Base-by-base conservation (phyloP, 1,140 invertebrate genomes). In the Mactra quadrangularis region DNA sequence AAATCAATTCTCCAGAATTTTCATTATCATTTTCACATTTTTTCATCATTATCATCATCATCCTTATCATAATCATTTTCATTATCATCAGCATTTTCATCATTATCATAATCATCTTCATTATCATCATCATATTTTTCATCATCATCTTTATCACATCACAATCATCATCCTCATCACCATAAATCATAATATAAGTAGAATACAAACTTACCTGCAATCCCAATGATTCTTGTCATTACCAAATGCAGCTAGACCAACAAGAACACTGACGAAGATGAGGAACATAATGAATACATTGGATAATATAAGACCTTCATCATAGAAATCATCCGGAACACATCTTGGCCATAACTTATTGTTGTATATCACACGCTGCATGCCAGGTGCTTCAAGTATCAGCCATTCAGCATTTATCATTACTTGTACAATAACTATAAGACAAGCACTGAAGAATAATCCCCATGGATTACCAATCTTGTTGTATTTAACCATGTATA, bases 261-360 rank as follows among this genome's bases (percentile, higher is more conserved):
- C 90, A 27, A 93, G 79, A 4, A 93, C 86, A 15, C 90, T 92
- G 17, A 94, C 87, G 15, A 91, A 84, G 15, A 94, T 90, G 0
- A 94, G 90, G 19, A 94, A 87, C 91, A 94, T 93, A n/a, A 94
- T 89, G 77, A 94, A 94, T 6, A 93, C 87, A 7, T 94, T 88
- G 0, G 94, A 94, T 22, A 94, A 85, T 25, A 94, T 90, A 7
- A 94, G 90, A 35, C 93, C 92, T 38, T 91, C 88, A 86, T 94
- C 93, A 74, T 94, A 93, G 50, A 90, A 91, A 25, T 90, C 85
- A 62, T 87, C 70, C 11, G 90, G 90, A 4, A 86, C 86, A 87
- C 91, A 92, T 11, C 89, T 82, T 22, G 90, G 90, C 90, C 90
- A 91, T 55, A 88, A 60, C 68, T 85, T 77, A 38, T 87, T 86